Evolutionary conservation across 2,888 invertebrate species (phyloP), one percentile per base, ranked within the genome.

Genomic region (Bembecia ichneumoniformis): DNA sequence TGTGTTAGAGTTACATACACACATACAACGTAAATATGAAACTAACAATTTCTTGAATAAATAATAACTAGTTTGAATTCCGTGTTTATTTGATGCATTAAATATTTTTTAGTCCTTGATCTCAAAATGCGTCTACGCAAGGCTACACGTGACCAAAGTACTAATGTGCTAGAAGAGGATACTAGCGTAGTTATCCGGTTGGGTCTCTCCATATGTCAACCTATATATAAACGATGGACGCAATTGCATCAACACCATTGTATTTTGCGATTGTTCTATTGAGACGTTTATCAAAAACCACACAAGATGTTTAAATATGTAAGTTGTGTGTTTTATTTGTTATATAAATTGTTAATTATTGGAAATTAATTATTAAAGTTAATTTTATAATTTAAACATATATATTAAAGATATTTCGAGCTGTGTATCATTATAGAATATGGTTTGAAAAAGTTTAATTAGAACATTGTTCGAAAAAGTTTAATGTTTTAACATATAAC

Each of bases 281-380:
- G 16, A 7, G 17, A 13, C 13, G 17, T 44, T 16, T 49, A 50
- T 52, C 46, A 53, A 52, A 55, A 28, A 44, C 43, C 10, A 49
- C 49, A 48, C 49, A 67, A 82, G 50, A 88, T 88, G 88, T 83
- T 84, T 65, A 88, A 88, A 83, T 82, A 77, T 65, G 87, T 88
- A 58, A 83, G 87, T 44, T 15, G 11, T n/a, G 40, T 16, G 5
- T 46, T 43, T 36, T 9, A 50, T 35, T 13, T n/a, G n/a, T n/a
- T n/a, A n/a, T n/a, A n/a, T n/a, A n/a, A n/a, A n/a, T n/a, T n/a
- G n/a, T n/a, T n/a, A n/a, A n/a, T n/a, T n/a, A n/a, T n/a, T n/a
- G n/a, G n/a, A n/a, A n/a, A n/a, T n/a, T n/a, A n/a, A n/a, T n/a
- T n/a, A n/a, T n/a, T 16, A 44, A 46, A 44, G 17, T n/a, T n/a